Evolutionary conservation across 2,888 invertebrate genomes (phyloP).

Genomic region (Heliconius sara): DNA sequence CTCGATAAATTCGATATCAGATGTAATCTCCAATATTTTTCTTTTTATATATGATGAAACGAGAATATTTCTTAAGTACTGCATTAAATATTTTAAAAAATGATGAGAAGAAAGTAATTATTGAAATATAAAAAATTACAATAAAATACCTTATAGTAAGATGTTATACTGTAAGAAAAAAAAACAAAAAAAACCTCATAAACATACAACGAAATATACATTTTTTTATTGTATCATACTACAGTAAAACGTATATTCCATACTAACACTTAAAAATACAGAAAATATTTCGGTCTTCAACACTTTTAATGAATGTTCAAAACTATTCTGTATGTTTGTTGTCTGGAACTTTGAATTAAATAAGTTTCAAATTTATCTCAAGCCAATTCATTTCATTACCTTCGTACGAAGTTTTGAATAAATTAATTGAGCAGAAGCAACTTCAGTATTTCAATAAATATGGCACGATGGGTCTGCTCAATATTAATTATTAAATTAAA

Average conservation of each 20-base stretch:
- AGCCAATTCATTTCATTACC: slow-evolving; percentile 15
- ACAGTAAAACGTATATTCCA: background rate
- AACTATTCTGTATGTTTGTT: slow-evolving; percentile 6
- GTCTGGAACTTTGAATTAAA: slow-evolving; percentile 7
- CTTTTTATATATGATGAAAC: too few species aligned
- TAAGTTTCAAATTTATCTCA: slow-evolving; percentile 14
- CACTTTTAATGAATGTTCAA: slow-evolving; percentile 11
- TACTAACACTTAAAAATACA: background rate
- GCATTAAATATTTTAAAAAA: too few species aligned
- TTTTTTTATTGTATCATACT: too few species aligned
- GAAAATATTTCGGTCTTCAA: background rate
- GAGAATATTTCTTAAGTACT: too few species aligned
- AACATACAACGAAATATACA: too few species aligned
- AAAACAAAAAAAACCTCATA: too few species aligned
- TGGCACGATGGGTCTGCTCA: too few species aligned
- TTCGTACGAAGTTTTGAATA: slow-evolving; percentile 10
- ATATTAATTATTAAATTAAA: too few species aligned
- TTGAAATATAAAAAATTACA: too few species aligned
- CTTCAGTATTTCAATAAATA: background rate
- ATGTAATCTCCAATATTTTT: background rate
- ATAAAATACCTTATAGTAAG: too few species aligned
- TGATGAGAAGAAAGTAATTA: too few species aligned
- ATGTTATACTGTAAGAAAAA: too few species aligned
- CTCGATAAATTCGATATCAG: slow-evolving; percentile 7
- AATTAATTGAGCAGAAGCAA: slow-evolving; percentile 8